Percentiles rank a stretch among this genome's conserved stretches.
Conservation (phyloP, 2,797 vertebrate genomes). For the Megaceryle alcyon region DNA sequence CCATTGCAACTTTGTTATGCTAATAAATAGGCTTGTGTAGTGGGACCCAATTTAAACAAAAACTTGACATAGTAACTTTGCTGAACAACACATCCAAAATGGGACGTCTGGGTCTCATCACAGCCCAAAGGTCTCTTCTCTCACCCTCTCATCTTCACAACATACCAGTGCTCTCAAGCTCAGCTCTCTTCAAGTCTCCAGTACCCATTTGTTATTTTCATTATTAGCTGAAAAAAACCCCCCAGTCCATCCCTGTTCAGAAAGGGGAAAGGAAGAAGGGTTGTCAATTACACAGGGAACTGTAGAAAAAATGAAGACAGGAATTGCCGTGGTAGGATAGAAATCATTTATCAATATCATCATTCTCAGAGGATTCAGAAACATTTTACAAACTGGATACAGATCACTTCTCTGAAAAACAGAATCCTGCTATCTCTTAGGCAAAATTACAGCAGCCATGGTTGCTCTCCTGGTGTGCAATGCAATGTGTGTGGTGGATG, state of each 20-base stretch:
- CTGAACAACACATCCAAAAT: slow-evolving; percentile 30
- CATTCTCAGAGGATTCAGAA: background rate
- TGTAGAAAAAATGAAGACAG: background rate
- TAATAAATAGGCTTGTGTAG: slow-evolving; percentile 20
- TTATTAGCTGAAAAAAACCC: background rate
- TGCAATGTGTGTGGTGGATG: accelerated
- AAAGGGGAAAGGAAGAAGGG: background rate
- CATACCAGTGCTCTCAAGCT: background rate
- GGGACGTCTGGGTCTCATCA: slow-evolving; percentile 50
- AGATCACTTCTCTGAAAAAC: background rate
- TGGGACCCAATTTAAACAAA: slow-evolving; percentile 52
- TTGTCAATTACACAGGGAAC: background rate
- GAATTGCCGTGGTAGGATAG: background rate
- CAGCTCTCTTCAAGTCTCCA: background rate
- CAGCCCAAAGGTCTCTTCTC: slow-evolving; percentile 9
- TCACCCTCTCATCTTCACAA: slow-evolving; percentile 32
- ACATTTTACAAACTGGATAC: background rate
- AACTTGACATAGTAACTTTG: slow-evolving; percentile 3
- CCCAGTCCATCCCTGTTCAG: background rate
- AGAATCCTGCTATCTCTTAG: background rate
- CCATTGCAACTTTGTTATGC: slow-evolving; percentile 24
- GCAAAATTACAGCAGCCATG: background rate
- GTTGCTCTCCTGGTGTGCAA: background rate
- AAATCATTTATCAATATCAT: background rate
- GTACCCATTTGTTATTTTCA: slow-evolving; percentile 25